A percentile compares a stretch with the other conserved stretches of the same genome.
These are phyloP conservation scores for Bubo scandiacus DNA, from an alignment of 2,113 vertebrate genomes.

Conservation along the genomic window DNA sequence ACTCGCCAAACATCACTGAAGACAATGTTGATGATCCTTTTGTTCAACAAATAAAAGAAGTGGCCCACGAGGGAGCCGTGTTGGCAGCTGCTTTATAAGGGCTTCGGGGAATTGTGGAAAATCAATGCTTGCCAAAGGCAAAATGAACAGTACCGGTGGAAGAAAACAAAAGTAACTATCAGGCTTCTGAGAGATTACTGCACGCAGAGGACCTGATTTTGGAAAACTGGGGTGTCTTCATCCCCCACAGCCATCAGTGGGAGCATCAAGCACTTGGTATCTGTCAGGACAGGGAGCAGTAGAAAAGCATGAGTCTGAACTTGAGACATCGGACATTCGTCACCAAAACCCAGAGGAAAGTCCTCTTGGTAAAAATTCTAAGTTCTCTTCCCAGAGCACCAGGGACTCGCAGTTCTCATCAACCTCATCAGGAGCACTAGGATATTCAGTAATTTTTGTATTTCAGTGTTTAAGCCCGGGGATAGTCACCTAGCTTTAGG, in stretches of 20 bases:
- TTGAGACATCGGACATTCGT: rapidly evolving
- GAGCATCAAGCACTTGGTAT: rapidly evolving
- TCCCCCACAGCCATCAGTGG: neutral
- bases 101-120: constrained; percentile 53
- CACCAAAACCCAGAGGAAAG: neutral
- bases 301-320: neutral
- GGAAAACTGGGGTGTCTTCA: neutral
- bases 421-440: rapidly evolving
- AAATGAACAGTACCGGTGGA: constrained; percentile 19
- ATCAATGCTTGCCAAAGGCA: constrained; percentile 57
- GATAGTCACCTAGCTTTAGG: neutral
- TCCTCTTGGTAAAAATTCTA: neutral
- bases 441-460: neutral
- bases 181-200: neutral
- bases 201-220: neutral
- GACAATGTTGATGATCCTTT: constrained; percentile 55
- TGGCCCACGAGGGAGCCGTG: constrained; percentile 47
- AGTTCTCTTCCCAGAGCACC: neutral
- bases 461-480: neutral
- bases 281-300: rapidly evolving
- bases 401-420: neutral
- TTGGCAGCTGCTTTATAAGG: constrained; percentile 50
- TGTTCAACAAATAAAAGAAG: constrained; percentile 66
- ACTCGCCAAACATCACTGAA: neutral
- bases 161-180: neutral